Base-by-base conservation (phyloP, 2,888 invertebrate species). In the Heterodera filipjevi region DNA sequence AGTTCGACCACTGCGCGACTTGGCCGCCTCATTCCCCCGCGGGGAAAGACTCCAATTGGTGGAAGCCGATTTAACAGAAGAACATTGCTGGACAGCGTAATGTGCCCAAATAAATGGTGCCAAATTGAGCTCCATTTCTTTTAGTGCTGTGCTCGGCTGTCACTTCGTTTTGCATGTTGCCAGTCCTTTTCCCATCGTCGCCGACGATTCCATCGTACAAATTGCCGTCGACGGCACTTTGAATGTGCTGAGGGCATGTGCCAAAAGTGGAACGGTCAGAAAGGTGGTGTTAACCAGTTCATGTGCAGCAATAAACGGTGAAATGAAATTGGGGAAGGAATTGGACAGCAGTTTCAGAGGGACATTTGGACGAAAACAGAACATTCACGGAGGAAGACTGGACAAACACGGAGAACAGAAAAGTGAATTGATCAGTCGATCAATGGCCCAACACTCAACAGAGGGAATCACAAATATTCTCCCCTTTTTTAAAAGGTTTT, bases 281-380 rank as follows among this genome's bases (percentile, higher is more conserved):
- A 89, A 91, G 80, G 90, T 92, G 27, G 91, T 92, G 22, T 85
- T 92, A 32, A 92, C 92, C 3, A 91, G 91, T 78, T 91, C 91
- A 10, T 89, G 90, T 77, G 90, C 89, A 30, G 90, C 92, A 64
- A 89, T 90, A 68, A 89, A 89, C 81, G 90, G 89, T 88, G 76
- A n/a, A n/a, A n/a, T n/a, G 66, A 79, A 46, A 39, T 35, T 79
- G 30, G 46, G 44, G 46, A 66, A 44, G 16, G 59, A 16, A 39
- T 75, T 77, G 19, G 32, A 39, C 14, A 72, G 39, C 53, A 3
- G 32, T 79, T 85, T 74, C 81, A 87, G 87, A 88, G 75, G 88
- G 88, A 8, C 86, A 88, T 76, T 82, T 84, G 19, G 85, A 85
- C 46, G 80, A 82, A 73, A 81, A 84, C 59, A 79, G 79, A 32